These are phyloP conservation scores for Chondrilla cf. caribensis DNA, from an alignment of 37 sponge, comb jelly and placozoan species.

Conservation along the genomic window DNA sequence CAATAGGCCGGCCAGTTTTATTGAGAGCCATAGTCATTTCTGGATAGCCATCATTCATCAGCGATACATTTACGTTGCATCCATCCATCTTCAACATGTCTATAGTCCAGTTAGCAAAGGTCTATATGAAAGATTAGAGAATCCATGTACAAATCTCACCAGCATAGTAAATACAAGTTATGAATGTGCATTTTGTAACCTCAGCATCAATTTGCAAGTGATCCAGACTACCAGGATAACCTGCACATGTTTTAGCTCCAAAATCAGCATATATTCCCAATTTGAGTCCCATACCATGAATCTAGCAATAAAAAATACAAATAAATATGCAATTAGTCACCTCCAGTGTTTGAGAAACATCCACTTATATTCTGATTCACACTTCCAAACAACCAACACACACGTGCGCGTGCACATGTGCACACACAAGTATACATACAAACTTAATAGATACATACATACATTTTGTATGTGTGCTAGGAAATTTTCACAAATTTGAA, in stretches of 20 bases:
- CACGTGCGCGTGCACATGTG: no score
- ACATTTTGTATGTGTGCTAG: no score
- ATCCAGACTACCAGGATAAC: conserved; percentile 78
- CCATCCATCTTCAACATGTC: conserved; percentile 97
- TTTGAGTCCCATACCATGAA: conserved; percentile 82
- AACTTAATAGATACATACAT: no score
- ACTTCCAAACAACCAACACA: no score
- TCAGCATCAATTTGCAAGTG: conserved; percentile 65
- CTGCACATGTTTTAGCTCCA: conserved; percentile 93
- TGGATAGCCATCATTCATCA: conserved; percentile 75
- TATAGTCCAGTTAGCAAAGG: conserved; percentile 93
- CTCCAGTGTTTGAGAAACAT: no score
- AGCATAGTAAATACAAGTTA: not conserved
- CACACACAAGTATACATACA: no score
- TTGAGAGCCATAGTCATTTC: conserved; percentile 73
- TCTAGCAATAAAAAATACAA: no score
- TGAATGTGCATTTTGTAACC: conserved; percentile 24
- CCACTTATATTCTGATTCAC: no score
- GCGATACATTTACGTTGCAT: conserved; percentile 45
- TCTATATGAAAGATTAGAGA: conserved; percentile 36
- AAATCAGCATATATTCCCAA: conserved; percentile 90
- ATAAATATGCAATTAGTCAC: no score
- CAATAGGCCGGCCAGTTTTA: conserved; percentile 83
- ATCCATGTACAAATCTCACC: not conserved
- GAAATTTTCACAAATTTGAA: no score